phyloP scores from a whole-genome alignment of 2,797 vertebrate species.

The Petrocephalus sullivani region DNA sequence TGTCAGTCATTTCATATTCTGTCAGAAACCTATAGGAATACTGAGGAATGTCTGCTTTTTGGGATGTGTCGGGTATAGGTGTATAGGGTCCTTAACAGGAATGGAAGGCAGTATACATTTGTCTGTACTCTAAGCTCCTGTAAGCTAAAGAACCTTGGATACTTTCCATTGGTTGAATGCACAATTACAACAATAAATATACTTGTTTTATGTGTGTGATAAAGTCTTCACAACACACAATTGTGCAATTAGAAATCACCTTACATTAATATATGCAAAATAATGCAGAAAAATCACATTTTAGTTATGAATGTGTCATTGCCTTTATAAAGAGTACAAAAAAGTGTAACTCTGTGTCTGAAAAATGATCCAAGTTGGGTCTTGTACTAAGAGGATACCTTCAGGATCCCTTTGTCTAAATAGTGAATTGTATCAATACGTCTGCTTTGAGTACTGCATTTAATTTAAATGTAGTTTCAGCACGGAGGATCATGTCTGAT shows the following conservation, averaged over 20 bases:
- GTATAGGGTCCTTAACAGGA: background rate
- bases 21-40: background rate
- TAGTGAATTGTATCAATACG: background rate
- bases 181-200: background rate
- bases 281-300: background rate
- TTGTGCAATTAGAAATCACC: background rate
- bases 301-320: background rate
- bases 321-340: background rate
- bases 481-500: background rate
- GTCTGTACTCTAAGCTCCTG: background rate
- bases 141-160: background rate
- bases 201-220: background rate
- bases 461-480: background rate
- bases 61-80: background rate
- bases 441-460: background rate
- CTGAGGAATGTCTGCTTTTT: background rate
- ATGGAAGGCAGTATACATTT: background rate
- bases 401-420: background rate
- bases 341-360: no score
- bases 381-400: background rate
- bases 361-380: background rate
- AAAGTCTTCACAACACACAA: background rate
- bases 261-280: background rate
- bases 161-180: background rate
- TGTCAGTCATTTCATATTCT: background rate